phyloP scores from a whole-genome alignment of 2,113 vertebrate genomes.

The Apteryx owenii region DNA sequence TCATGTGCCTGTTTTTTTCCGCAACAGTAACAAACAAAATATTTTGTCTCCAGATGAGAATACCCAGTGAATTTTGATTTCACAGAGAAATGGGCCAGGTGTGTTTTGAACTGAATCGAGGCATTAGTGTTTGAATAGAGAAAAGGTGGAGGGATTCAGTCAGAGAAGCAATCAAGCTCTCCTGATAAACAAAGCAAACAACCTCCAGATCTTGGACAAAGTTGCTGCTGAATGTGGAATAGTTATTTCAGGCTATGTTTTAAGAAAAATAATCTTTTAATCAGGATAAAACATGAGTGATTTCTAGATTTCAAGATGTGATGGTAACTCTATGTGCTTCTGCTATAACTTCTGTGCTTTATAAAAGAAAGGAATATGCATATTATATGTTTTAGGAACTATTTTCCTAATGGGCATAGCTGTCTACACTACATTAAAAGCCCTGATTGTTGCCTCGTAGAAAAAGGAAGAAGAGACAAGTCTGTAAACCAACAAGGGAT shows the following conservation, averaged over 20 bases:
- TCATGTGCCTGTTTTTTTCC: background rate
- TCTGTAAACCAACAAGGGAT: conserved; percentile 73
- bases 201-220: background rate
- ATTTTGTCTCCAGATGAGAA: background rate
- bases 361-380: background rate
- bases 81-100: background rate
- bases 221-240: background rate
- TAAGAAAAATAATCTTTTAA: background rate
- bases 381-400: conserved; percentile 1
- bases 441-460: conserved; percentile 80
- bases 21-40: background rate
- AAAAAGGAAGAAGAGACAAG: conserved; percentile 77
- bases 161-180: conserved; percentile 3
- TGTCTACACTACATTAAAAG: conserved; percentile 55
- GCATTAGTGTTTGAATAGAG: background rate
- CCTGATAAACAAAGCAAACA: background rate
- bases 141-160: background rate
- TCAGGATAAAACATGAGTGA: background rate
- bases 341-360: background rate
- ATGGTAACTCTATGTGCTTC: conserved; percentile 50
- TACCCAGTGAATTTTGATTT: background rate
- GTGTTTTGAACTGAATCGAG: background rate
- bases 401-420: conserved; percentile 33
- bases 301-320: conserved; percentile 27
- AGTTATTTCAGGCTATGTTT: background rate